Base-by-base conservation (phyloP, 2,113 vertebrate species). In the Ceyx margarethae region DNA sequence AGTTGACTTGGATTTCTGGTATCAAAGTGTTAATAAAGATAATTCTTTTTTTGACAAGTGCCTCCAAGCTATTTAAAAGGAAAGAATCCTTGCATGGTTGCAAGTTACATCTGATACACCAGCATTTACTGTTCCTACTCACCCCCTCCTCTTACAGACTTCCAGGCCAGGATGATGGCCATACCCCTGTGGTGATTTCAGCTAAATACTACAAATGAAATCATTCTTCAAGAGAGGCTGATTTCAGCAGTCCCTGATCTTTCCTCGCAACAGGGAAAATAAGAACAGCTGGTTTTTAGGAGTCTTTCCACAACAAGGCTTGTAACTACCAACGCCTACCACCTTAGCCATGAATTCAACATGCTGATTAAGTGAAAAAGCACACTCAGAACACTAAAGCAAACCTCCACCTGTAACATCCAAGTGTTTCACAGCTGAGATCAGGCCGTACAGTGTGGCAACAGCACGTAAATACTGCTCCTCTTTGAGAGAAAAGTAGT, bases 341-440 rank as follows among this genome's bases (percentile, higher is more conserved):
- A n/a, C 42, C 60, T 92, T 92, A 31, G 46, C 37, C 51, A 51
- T 21, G 19, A 89, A 81, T 61, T 81, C 62, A 79, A 84, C 35
- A 37, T 14, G 43, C 31, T 74, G 18, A 87, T 48, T 48, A 75
- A 81, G 79, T 45, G 45, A 93, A 53, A 74, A 90, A 81, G 86
- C 20, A 71, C 13, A 22, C 28, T 53, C 50, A 79, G 42, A 89
- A 69, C 0, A 0, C 9, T 37, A 61, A 66, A 2, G 25, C 3
- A 50, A 46, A 66, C 18, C 42, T 62, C 9, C 33, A 43, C 21
- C 64, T 89, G 28, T 26, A 61, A 31, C 68, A 82, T 16, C 23
- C 15, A 66, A 67, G 31, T 58, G 61, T 37, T 81, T 54, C 8
- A 11, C 23, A 61, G 78, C 11, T 62, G 37, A 91, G 84, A 64